These are phyloP conservation scores for Medauroidea extradentata DNA, from an alignment of 1,140 invertebrate species.

Conservation along the genomic window DNA sequence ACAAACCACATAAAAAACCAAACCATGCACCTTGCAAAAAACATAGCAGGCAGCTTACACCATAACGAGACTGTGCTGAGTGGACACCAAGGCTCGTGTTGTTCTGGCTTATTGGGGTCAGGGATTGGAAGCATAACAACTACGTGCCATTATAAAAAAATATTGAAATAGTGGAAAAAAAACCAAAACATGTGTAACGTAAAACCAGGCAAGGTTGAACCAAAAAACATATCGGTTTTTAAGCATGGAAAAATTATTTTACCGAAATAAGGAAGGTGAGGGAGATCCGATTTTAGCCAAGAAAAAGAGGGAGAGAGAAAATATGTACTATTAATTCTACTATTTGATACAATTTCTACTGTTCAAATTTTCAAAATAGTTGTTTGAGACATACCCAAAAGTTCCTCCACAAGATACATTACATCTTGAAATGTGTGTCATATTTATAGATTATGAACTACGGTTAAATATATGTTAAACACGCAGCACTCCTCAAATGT, in stretches of 20 bases:
- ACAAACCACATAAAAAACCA: not conserved
- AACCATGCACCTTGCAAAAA: not conserved
- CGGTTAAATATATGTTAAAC: too few relatives aligned
- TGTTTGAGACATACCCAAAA: too few relatives aligned
- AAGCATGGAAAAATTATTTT: not conserved
- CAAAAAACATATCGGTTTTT: not conserved
- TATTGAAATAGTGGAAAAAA: not conserved
- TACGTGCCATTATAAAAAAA: slow-evolving; percentile 32
- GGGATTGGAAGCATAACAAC: slow-evolving; percentile 70
- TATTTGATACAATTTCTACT: too few relatives aligned
- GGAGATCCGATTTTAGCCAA: slow-evolving; percentile 1
- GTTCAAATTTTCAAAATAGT: too few relatives aligned
- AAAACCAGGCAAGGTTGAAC: not conserved
- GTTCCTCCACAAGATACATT: too few relatives aligned
- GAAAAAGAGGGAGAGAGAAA: slow-evolving; percentile 19
- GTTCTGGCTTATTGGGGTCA: slow-evolving; percentile 76
- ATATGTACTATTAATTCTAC: slow-evolving; percentile 12
- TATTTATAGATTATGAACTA: too few relatives aligned
- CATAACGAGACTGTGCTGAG: slow-evolving; percentile 25
- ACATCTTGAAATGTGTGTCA: too few relatives aligned
- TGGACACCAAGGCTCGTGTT: slow-evolving; percentile 83
- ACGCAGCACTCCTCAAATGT: too few relatives aligned
- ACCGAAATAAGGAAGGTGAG: not conserved
- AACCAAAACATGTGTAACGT: not conserved
- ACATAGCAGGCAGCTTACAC: slow-evolving; percentile 5